Conservation (phyloP, 2,113 vertebrate genomes). For the Salvelinus fontinalis region DNA sequence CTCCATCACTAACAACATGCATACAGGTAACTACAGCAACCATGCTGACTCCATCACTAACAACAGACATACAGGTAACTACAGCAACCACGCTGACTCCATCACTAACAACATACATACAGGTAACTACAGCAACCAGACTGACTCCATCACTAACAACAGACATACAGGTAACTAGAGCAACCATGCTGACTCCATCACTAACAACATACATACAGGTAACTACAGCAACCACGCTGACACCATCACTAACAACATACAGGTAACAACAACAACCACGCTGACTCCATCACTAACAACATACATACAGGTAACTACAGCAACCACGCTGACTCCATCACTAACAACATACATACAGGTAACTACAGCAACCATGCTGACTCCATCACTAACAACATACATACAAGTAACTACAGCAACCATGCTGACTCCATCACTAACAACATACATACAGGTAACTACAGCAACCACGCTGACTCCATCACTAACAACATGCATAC, state of each 20-base stretch:
- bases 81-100: background rate
- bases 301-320: conserved; percentile 55
- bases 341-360: conserved; percentile 80
- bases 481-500: conserved; percentile 77
- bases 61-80: conserved; percentile 79
- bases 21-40: conserved; percentile 68
- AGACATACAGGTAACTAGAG: conserved; percentile 62
- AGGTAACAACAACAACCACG: too few relatives aligned
- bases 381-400: conserved; percentile 71
- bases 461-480: conserved; percentile 55
- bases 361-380: conserved; percentile 55
- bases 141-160: conserved; percentile 34
- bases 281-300: too few relatives aligned
- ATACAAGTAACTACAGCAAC: conserved; percentile 50
- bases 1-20: conserved; percentile 72
- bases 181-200: background rate
- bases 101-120: conserved; percentile 76
- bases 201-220: conserved; percentile 85
- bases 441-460: conserved; percentile 80
- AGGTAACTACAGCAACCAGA: too few relatives aligned
- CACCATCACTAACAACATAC: too few relatives aligned
- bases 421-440: conserved; percentile 55
- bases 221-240: too few relatives aligned
- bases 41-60: conserved; percentile 54
- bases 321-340: too few relatives aligned